These are phyloP conservation scores for Pantherophis guttatus DNA, from an alignment of 2,113 vertebrate genomes.

Conservation along the genomic window DNA sequence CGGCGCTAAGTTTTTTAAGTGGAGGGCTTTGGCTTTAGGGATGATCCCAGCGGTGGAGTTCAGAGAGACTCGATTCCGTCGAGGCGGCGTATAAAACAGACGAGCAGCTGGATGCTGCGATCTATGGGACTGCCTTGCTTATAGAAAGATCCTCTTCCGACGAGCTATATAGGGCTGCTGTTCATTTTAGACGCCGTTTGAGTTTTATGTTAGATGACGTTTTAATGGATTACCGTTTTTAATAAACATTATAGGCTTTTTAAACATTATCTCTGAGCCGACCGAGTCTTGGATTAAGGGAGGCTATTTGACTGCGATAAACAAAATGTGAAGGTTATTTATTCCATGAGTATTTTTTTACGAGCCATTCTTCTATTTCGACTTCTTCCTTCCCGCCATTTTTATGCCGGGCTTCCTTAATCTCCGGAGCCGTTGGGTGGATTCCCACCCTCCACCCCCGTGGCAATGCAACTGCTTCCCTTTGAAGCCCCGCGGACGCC, in stretches of 20 bases:
- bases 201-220: not conserved
- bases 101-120: not conserved
- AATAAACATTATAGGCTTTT: not conserved
- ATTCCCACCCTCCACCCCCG: not conserved
- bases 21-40: not conserved
- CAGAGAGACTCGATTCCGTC: not conserved
- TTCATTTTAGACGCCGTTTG: not conserved
- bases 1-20: not conserved
- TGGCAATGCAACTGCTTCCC: not conserved
- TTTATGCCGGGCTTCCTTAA: not conserved
- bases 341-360: not conserved
- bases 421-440: not conserved
- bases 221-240: not conserved
- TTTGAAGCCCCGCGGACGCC: not conserved
- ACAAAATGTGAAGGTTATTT: not conserved
- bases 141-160: not conserved
- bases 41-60: not conserved
- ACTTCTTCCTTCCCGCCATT: not conserved
- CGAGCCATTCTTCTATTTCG: not conserved
- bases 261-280: not conserved
- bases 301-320: not conserved
- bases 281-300: not conserved
- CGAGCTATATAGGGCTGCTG: not conserved
- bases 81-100: not conserved
- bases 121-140: not conserved